Evolutionary conservation across 2,888 invertebrate species (phyloP), one percentile per base, ranked within the genome.

Genomic region (Heteromyza rotundicornis): DNA sequence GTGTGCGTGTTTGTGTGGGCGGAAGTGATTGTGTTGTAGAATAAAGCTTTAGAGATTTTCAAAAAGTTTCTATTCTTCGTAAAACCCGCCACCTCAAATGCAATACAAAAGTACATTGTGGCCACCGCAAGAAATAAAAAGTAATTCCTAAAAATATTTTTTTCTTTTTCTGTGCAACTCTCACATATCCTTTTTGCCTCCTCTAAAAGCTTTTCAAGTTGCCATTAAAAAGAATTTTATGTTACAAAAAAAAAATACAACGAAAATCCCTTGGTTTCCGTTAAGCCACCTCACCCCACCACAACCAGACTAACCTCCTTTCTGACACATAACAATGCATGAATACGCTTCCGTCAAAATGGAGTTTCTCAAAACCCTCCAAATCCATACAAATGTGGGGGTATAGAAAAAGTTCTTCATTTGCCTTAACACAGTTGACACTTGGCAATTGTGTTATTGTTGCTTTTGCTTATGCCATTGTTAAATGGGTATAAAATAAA

Each of bases 401-500:
- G 40, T 40, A n/a, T n/a, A n/a, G 40, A n/a, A 40, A n/a, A 73
- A 71, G 72, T 72, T 71, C 67, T 70, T 72, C 73, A 76, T 71
- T 70, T 74, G 72, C 71, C 76, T 75, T 75, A 76, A 76, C 76
- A 69, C 73, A 69, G 73, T 75, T 76, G 73, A 75, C 75, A 76
- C 75, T 75, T 68, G 70, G 67, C 75, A 73, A 74, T 73, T 75
- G 73, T 32, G 24, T 73, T 74, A 53, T 8, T 32, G 32, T n/a
- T n/a, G n/a, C n/a, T n/a, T n/a, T n/a, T n/a, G n/a, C n/a, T n/a
- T n/a, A n/a, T n/a, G n/a, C n/a, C n/a, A n/a, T n/a, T n/a, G n/a
- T n/a, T n/a, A n/a, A n/a, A n/a, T n/a, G n/a, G n/a, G n/a, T n/a
- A n/a, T n/a, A n/a, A n/a, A n/a, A n/a, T n/a, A n/a, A n/a, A n/a